phyloP scores from a whole-genome alignment of 2,888 invertebrate genomes.

The Melipona beecheii region DNA sequence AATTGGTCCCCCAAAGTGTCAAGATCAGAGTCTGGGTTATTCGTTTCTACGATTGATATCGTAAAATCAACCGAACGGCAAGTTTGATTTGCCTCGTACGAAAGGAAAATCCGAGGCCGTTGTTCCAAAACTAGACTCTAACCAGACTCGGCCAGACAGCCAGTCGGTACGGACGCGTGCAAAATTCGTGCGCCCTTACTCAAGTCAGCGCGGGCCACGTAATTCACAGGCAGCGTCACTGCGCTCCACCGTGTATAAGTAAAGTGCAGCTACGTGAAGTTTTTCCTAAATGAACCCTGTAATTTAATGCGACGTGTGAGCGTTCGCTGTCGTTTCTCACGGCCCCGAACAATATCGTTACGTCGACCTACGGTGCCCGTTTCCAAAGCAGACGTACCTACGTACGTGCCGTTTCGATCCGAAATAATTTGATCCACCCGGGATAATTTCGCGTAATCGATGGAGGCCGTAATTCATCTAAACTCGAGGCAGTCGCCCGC shows the following conservation, averaged over 20 bases:
- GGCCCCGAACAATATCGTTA: constrained; percentile 45
- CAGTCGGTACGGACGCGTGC: background rate
- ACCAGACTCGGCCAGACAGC: background rate
- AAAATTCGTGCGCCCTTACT: constrained; percentile 27
- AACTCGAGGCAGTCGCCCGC: background rate
- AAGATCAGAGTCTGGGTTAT: too few relatives aligned
- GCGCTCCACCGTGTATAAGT: constrained; percentile 30
- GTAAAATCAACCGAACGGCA: background rate
- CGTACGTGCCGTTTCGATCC: constrained; percentile 34
- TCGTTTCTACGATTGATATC: background rate
- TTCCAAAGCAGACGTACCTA: constrained; percentile 33
- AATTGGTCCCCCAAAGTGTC: too few relatives aligned
- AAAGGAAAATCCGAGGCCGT: background rate
- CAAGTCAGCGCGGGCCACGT: constrained; percentile 33
- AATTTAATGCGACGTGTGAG: constrained; percentile 56
- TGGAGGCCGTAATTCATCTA: constrained; percentile 11
- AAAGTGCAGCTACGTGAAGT: constrained; percentile 54
- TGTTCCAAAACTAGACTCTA: background rate
- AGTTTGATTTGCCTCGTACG: background rate
- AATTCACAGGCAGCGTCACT: constrained; percentile 35
- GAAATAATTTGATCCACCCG: constrained; percentile 31
- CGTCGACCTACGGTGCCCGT: constrained; percentile 11
- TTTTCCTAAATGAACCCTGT: constrained; percentile 50
- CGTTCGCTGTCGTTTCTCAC: constrained; percentile 55
- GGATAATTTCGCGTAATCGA: constrained; percentile 40